A percentile compares a stretch with the other conserved stretches of the same genome.
These are phyloP conservation scores for Abrostola triplasia DNA, from an alignment of 2,888 invertebrate genomes.

Conservation along the genomic window DNA sequence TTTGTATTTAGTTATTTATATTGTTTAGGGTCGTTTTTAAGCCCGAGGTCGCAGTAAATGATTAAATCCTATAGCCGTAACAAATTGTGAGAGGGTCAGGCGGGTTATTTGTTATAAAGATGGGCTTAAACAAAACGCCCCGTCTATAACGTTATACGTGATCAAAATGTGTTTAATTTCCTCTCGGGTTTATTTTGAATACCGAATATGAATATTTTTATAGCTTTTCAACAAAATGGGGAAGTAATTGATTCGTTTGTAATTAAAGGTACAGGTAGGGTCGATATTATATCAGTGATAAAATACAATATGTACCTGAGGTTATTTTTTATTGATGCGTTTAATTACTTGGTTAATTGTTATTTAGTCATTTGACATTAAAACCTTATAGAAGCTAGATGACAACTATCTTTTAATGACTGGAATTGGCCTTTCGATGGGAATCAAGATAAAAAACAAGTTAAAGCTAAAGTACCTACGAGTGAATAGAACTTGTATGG, in stretches of 20 bases:
- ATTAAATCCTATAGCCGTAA: slow-evolving; percentile 53
- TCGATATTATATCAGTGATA: not conserved
- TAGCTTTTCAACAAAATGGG: not conserved
- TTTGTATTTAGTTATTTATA: slow-evolving; percentile 48
- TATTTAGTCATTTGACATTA: not conserved
- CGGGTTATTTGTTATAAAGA: slow-evolving; percentile 51
- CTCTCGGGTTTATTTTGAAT: slow-evolving; percentile 40
- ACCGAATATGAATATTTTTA: slow-evolving; percentile 37
- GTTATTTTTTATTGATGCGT: too few species aligned
- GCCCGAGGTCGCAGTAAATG: slow-evolving; percentile 48
- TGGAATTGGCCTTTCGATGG: not conserved
- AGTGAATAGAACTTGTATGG: not conserved
- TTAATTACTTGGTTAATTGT: too few species aligned
- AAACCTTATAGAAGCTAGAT: not conserved
- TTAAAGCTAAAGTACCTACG: not conserved
- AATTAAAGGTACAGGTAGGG: slow-evolving; percentile 1
- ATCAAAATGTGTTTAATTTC: slow-evolving; percentile 54
- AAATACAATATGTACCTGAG: not conserved
- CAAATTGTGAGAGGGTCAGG: slow-evolving; percentile 55
- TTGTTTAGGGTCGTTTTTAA: slow-evolving; percentile 48
- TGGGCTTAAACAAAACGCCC: slow-evolving; percentile 42
- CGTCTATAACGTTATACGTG: slow-evolving; percentile 38
- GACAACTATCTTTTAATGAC: too few species aligned
- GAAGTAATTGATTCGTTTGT: slow-evolving; percentile 2
- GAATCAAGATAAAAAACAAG: not conserved